phyloP scores from a whole-genome alignment of 1,140 invertebrate species.

The Telenomus remus region DNA sequence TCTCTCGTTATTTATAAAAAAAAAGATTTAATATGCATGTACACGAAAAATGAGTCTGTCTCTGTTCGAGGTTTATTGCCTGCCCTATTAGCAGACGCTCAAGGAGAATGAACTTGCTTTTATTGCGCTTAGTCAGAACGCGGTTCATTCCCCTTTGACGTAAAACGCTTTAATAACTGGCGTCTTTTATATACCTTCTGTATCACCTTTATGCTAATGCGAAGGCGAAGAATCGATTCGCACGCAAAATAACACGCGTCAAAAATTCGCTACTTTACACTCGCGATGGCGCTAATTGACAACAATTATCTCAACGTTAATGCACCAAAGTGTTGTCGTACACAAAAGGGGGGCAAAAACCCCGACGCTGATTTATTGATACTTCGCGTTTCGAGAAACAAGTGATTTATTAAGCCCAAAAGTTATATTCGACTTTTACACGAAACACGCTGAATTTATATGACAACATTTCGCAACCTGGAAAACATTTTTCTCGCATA shows the following conservation, averaged over 20 bases:
- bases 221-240: constrained; percentile 45
- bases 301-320: constrained; percentile 50
- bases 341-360: constrained; percentile 22
- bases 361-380: constrained; percentile 20
- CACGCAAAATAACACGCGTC: constrained; percentile 43
- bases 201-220: constrained; percentile 56
- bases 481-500: too few relatives aligned
- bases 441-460: constrained; percentile 9
- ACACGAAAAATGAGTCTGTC: background rate
- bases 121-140: constrained; percentile 58
- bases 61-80: constrained; percentile 39
- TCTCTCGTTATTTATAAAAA: constrained; percentile 1
- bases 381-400: constrained; percentile 8
- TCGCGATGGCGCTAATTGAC: constrained; percentile 38
- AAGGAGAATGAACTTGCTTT: constrained; percentile 62
- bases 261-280: constrained; percentile 48
- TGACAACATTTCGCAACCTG: background rate
- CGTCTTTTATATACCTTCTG: constrained; percentile 56
- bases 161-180: constrained; percentile 57
- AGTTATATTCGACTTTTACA: constrained; percentile 5
- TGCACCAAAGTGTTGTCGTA: constrained; percentile 27
- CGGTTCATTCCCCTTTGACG: constrained; percentile 61
- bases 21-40: constrained; percentile 15
- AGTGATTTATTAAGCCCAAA: constrained; percentile 12
- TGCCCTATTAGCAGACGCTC: constrained; percentile 58